Conservation (phyloP, 2,113 vertebrate species). For the Hippocampus barbouri region DNA sequence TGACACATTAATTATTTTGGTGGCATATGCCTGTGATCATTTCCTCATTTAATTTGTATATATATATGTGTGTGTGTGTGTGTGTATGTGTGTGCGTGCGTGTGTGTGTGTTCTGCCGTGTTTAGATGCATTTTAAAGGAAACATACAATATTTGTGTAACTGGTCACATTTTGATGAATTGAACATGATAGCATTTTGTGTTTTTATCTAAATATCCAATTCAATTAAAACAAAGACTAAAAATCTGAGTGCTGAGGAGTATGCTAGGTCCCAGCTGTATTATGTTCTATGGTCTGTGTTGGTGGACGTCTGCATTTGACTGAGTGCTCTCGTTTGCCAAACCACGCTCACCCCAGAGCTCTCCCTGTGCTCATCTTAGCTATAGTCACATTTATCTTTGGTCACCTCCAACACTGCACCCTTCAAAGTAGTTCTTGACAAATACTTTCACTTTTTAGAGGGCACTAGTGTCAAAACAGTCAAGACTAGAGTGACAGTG, state of each 20-base stretch:
- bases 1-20: no score
- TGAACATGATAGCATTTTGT: no score
- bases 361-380: slow-evolving; percentile 35
- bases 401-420: slow-evolving; percentile 62
- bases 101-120: no score
- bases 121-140: no score
- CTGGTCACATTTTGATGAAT: no score
- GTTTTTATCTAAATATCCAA: no score
- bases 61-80: no score
- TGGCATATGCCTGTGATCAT: no score
- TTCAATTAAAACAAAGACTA: no score
- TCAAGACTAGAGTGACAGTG: slow-evolving; percentile 51
- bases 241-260: background rate
- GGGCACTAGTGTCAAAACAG: slow-evolving; percentile 49
- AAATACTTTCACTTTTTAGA: slow-evolving; percentile 49
- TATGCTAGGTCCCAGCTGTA: background rate
- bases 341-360: background rate
- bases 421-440: slow-evolving; percentile 43
- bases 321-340: background rate
- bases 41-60: no score
- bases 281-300: background rate
- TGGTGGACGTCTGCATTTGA: background rate
- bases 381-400: slow-evolving; percentile 57
- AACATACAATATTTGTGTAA: no score
- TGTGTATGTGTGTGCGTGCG: no score